Base-by-base conservation (phyloP, 2,888 invertebrate species). In the Gymnoscelis rufifasciata region DNA sequence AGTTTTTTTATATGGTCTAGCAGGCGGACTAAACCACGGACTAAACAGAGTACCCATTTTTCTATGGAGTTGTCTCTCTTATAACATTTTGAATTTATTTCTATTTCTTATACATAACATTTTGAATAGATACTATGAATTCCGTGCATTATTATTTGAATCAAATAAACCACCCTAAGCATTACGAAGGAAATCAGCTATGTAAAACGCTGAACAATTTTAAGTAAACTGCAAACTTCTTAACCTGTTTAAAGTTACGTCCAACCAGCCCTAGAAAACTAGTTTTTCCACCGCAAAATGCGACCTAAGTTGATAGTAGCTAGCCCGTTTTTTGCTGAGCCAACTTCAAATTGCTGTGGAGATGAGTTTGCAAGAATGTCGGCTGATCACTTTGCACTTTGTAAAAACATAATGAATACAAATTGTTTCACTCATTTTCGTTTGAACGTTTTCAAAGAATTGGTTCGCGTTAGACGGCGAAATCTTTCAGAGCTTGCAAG, bases 331-430 rank as follows among this genome's bases (percentile, higher is more conserved):
- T 50, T 50, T 43, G 42, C 42, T 19, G 12, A 35, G 10, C 45
- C 39, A 45, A 50, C 50, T 45, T 43, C 14, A 35, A 50, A 50
- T 45, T 50, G 50, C 35, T 44, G 42, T 12, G 45, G 38, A 24
- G 50, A 50, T 50, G 50, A 50, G 45, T 50, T 45, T 12, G 45
- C 50, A 43, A 46, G 50, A 50, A 50, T 50, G 47, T 43, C 28
- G 26, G 39, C 38, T 38, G 45, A 45, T 45, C 50, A 50, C 45
- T 45, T 50, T 42, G 30, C 19, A 26, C 45, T 36, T 27, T 31
- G 45, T 38, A 45, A 45, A 50, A 50, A 50, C 38, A 42, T 39
- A 45, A 45, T 42, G 42, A 36, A 39, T 24, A 42, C 42, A 50
- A 50, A 50, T 50, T 45, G 50, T 50, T 50, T 50, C 41, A 13